Evolutionary conservation across 92 coral and sea anemone genomes (phyloP).

Genomic region (Ricordea florida): DNA sequence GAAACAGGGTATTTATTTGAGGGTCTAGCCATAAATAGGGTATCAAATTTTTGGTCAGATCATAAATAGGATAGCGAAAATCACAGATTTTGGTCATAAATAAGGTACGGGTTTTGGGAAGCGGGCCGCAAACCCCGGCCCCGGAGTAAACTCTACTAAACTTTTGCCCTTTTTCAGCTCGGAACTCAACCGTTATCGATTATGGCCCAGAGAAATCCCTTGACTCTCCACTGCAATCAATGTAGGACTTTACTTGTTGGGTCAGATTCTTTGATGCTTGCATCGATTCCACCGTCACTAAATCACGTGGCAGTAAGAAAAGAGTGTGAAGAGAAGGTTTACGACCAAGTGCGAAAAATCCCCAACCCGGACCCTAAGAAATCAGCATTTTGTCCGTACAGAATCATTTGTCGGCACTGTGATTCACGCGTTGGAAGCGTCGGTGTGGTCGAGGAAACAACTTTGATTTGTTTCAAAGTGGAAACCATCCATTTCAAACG

Average conservation of each 20-base stretch:
- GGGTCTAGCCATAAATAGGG: too few species aligned
- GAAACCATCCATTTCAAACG: slow-evolving; percentile 59
- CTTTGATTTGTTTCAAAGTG: slow-evolving; percentile 75
- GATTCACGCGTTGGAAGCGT: slow-evolving; percentile 62
- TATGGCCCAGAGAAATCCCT: slow-evolving; percentile 29
- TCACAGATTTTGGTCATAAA: too few species aligned
- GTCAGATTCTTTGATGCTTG: slow-evolving; percentile 62
- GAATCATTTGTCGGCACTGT: slow-evolving; percentile 72
- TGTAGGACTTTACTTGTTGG: slow-evolving; percentile 61
- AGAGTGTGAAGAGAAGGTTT: slow-evolving; percentile 52
- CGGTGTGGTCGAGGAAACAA: slow-evolving; percentile 51
- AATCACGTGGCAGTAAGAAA: slow-evolving; percentile 69
- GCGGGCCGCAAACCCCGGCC: too few species aligned
- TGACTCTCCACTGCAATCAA: slow-evolving; percentile 61
- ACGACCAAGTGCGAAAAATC: slow-evolving; percentile 55
- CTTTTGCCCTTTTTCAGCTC: too few species aligned
- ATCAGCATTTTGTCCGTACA: slow-evolving; percentile 61
- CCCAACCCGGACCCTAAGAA: slow-evolving; percentile 63
- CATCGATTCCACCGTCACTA: slow-evolving; percentile 78
- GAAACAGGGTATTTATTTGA: too few species aligned
- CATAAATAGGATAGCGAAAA: too few species aligned
- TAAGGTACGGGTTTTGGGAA: too few species aligned
- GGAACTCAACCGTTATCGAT: background rate
- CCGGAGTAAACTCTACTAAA: too few species aligned
- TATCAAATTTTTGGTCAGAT: too few species aligned